Conservation (phyloP, 2,113 vertebrate genomes). For the Pelobates fuscus region DNA sequence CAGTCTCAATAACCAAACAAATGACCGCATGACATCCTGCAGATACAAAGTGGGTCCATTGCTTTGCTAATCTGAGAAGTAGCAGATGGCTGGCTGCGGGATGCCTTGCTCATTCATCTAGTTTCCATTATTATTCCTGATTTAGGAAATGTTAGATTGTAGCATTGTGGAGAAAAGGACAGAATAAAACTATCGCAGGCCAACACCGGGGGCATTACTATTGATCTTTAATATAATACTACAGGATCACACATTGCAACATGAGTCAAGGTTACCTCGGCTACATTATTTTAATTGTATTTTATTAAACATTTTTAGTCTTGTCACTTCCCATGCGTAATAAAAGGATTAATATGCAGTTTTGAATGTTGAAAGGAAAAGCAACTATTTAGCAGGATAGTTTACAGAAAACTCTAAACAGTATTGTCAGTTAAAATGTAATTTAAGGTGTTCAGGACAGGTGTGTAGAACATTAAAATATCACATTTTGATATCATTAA, state of each 20-base stretch:
- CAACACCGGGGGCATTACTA: not conserved
- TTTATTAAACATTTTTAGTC: not conserved
- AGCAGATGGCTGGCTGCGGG: not conserved
- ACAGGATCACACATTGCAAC: not conserved
- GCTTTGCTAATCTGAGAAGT: not conserved
- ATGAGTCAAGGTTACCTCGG: too few species aligned
- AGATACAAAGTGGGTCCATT: not conserved
- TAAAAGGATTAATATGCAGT: too few species aligned
- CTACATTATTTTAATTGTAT: not conserved
- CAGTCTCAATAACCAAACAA: slow-evolving; percentile 75
- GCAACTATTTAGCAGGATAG: too few species aligned
- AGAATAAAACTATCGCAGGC: not conserved
- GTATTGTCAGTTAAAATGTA: too few species aligned
- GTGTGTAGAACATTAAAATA: too few species aligned
- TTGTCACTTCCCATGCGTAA: too few species aligned
- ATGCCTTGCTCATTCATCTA: not conserved
- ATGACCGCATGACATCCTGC: slow-evolving; percentile 43
- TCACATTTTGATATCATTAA: too few species aligned
- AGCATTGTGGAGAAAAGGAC: not conserved
- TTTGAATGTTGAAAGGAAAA: too few species aligned
- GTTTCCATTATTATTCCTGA: not conserved
- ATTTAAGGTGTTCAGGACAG: too few species aligned
- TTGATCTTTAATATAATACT: not conserved
- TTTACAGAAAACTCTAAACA: too few species aligned
- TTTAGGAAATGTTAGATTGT: too few species aligned